Evolutionary conservation across 2,888 invertebrate genomes (phyloP), one percentile per base, ranked within the genome.

Genomic region (Heliothis peltigera): DNA sequence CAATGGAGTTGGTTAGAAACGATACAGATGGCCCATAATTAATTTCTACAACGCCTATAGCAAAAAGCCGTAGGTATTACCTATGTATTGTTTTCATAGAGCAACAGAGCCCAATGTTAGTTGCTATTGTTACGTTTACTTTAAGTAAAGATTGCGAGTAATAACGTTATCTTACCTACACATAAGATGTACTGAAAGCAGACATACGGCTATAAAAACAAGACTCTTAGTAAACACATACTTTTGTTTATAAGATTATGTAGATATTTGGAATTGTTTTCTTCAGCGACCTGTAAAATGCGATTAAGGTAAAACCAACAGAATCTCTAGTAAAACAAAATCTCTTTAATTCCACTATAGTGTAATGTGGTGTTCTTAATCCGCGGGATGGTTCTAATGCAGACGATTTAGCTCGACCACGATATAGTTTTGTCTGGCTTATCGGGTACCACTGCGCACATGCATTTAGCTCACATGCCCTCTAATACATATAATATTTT

Each of bases 251-350:
- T 28, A 71, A 75, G 71, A 75, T 71, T 75, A 73, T 79, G 79
- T 75, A 79, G 70, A 76, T 78, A 75, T 80, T 84, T 75, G 64
- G 71, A 81, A 85, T 84, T 81, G 81, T 84, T 82, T 81, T 84
- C 84, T 67, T 79, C 81, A 84, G 79, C 78, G 82, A 83, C 84
- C 85, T 84, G 85, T 83, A 77, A 83, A 89, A 87, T 82, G 80
- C 83, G 87, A 88, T 89, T 88, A 87, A 84, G 82, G 82, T 84
- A 74, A 80, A 82, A 82, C 80, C 74, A 77, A 75, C 71, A 79
- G 79, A 82, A 81, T 75, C 72, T 77, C 75, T 63, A 78, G 64
- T 77, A 79, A 83, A 84, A 86, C 81, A 84, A 85, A 81, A 84
- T 81, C 84, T 77, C 79, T 84, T 81, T 85, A 86, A 83, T 81